Evolutionary conservation across 2,113 vertebrate genomes (phyloP).

Genomic region (Lycaon pictus): DNA sequence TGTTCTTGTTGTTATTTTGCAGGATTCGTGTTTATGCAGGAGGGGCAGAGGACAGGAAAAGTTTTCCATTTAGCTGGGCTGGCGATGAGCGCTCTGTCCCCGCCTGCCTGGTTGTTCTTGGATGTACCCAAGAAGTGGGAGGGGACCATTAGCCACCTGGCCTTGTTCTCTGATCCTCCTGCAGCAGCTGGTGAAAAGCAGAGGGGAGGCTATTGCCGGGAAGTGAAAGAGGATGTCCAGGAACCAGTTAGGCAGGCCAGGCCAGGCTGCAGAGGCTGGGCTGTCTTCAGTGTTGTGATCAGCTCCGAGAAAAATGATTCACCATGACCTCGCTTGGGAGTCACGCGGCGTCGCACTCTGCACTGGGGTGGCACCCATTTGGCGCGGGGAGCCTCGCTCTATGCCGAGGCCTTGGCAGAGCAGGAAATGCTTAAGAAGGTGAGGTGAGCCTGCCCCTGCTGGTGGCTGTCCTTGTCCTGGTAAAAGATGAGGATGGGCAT

Average conservation of each 20-base stretch:
- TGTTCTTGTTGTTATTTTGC: not conserved
- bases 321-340: not conserved
- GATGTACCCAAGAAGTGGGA: not conserved
- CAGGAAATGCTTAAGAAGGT: not conserved
- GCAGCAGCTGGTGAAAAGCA: not conserved
- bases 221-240: not conserved
- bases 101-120: not conserved
- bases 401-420: not conserved
- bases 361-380: not conserved
- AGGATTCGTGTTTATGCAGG: not conserved
- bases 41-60: not conserved
- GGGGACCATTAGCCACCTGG: not conserved
- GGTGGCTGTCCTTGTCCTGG: not conserved
- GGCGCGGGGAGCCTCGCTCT: not conserved
- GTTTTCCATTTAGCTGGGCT: not conserved
- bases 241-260: not conserved
- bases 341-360: not conserved
- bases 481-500: not conserved
- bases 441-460: not conserved
- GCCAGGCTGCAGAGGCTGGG: not conserved
- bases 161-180: not conserved
- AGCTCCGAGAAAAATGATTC: constrained; percentile 31
- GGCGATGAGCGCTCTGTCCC: not conserved
- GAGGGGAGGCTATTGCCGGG: not conserved
- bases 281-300: constrained; percentile 9